Percentiles rank a stretch among this genome's conserved stretches.
Conservation (phyloP, 2,113 vertebrate genomes). For the Opisthocomus hoazin region DNA sequence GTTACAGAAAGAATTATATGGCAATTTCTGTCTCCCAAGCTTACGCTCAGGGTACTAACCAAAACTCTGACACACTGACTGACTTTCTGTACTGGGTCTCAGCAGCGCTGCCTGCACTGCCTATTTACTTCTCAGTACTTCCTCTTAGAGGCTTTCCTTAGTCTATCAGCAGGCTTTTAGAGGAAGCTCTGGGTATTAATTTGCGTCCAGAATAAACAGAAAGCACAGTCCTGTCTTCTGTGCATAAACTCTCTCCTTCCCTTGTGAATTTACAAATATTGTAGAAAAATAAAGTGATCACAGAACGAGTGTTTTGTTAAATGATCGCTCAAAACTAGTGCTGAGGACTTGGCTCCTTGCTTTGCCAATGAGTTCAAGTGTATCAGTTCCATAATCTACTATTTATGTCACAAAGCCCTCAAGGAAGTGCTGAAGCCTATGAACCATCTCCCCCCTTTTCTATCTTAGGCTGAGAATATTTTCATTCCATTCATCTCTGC, state of each 20-base stretch:
- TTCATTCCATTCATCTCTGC: neutral
- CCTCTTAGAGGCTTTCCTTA: constrained; percentile 23
- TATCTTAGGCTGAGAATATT: neutral
- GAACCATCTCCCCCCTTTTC: neutral
- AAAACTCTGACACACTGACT: neutral
- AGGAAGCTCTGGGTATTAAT: constrained; percentile 27
- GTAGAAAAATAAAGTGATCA: neutral
- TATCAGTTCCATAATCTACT: neutral
- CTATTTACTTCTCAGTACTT: constrained; percentile 37
- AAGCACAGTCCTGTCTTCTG: neutral
- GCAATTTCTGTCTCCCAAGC: neutral
- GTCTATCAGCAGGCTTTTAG: neutral
- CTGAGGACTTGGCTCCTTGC: neutral
- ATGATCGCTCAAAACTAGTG: neutral
- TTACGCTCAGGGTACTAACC: neutral
- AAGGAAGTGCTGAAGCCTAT: neutral
- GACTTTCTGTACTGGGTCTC: neutral
- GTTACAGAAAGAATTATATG: neutral
- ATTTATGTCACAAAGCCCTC: neutral
- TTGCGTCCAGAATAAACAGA: constrained; percentile 28
- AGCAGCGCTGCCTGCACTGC: neutral
- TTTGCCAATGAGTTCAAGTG: neutral
- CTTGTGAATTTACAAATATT: neutral
- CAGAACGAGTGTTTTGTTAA: neutral
- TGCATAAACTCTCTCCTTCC: neutral